Evolutionary conservation across 2,888 invertebrate species (phyloP).

Genomic region (Chaetoderma sp.): DNA sequence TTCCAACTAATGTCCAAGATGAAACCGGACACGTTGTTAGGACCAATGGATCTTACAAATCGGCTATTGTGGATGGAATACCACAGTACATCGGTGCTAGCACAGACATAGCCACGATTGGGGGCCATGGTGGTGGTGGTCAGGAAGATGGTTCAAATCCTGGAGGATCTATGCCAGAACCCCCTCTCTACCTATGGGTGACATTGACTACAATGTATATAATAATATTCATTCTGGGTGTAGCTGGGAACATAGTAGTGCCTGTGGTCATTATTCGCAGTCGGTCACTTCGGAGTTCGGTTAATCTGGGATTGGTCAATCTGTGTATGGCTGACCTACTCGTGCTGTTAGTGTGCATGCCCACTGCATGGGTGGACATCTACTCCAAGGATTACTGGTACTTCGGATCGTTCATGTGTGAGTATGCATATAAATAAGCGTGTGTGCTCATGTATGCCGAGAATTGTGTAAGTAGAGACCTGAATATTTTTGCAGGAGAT

Average conservation of each 20-base stretch:
- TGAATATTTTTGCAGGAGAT: too few relatives aligned
- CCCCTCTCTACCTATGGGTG: constrained; percentile 38
- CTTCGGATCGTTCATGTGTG: constrained; percentile 49
- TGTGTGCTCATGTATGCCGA: too few relatives aligned
- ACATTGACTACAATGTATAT: constrained; percentile 38
- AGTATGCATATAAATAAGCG: too few relatives aligned
- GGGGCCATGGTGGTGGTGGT: too few relatives aligned
- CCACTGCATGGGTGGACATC: constrained; percentile 43
- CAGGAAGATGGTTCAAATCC: neutral
- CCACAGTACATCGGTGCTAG: too few relatives aligned
- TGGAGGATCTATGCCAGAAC: constrained; percentile 27
- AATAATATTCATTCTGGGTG: constrained; percentile 42
- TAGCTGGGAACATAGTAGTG: constrained; percentile 42
- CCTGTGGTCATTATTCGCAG: constrained; percentile 36
- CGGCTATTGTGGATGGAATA: too few relatives aligned
- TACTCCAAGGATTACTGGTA: constrained; percentile 46
- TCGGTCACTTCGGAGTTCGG: constrained; percentile 40
- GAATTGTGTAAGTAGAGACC: too few relatives aligned
- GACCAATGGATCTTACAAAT: too few relatives aligned
- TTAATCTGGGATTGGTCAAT: constrained; percentile 43
- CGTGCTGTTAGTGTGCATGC: constrained; percentile 45
- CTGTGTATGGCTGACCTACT: constrained; percentile 47
- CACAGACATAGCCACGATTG: too few relatives aligned
- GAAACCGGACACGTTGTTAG: too few relatives aligned
- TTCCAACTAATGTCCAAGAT: too few relatives aligned